phyloP scores from a whole-genome alignment of 2,888 invertebrate genomes.

The Drosophila koepferae region DNA sequence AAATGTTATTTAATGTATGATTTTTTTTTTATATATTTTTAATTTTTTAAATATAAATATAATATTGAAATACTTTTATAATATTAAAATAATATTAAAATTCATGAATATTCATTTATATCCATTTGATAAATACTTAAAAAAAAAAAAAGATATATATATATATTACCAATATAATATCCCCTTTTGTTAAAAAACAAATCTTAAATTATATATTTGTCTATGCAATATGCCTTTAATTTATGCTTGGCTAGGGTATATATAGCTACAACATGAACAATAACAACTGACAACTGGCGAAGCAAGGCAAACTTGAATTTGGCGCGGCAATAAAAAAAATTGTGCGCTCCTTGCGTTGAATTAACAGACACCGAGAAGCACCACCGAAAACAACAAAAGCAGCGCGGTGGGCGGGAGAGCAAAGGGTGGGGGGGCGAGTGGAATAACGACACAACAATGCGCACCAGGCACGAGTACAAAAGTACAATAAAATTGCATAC shows the following conservation, averaged over 20 bases:
- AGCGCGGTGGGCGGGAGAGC: constrained; percentile 2
- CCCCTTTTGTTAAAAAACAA: neutral
- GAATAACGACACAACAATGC: constrained; percentile 77
- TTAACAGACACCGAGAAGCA: constrained; percentile 70
- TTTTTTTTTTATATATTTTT: too few relatives aligned
- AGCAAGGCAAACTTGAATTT: constrained; percentile 73
- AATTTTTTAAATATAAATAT: too few relatives aligned
- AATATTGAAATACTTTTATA: too few relatives aligned
- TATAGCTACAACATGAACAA: constrained; percentile 31
- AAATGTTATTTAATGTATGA: too few relatives aligned
- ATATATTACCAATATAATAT: too few relatives aligned
- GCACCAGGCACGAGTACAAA: constrained; percentile 80
- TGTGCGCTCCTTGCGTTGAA: constrained; percentile 60
- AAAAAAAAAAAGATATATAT: too few relatives aligned
- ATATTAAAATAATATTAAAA: too few relatives aligned
- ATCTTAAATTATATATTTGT: neutral
- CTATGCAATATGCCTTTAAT: neutral
- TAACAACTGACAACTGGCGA: constrained; percentile 41
- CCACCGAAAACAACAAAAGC: constrained; percentile 41
- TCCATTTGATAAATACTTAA: too few relatives aligned
- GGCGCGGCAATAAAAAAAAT: constrained; percentile 78
- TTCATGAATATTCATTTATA: too few relatives aligned
- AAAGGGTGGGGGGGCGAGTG: constrained; percentile 5
- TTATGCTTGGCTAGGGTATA: constrained; percentile 38
- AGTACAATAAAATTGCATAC: constrained; percentile 82